These are phyloP conservation scores for Harpegnathos saltator DNA, from an alignment of 1,140 invertebrate species.

Conservation along the genomic window DNA sequence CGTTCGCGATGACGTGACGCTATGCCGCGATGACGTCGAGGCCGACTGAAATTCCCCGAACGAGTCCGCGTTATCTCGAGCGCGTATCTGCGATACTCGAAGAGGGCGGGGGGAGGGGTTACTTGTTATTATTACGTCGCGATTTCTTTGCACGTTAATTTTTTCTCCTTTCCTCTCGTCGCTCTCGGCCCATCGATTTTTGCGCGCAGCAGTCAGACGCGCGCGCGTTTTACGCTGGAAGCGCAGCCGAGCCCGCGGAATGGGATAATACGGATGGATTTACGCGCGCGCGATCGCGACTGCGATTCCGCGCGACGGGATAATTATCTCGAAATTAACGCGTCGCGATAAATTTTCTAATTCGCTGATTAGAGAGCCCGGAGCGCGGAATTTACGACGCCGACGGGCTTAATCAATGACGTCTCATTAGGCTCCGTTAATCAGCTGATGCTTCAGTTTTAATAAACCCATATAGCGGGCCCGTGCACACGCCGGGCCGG, in stretches of 20 bases:
- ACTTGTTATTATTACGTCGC: too few relatives aligned
- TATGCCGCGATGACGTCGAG: conserved; percentile 49
- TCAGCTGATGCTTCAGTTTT: conserved; percentile 32
- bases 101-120: too few relatives aligned
- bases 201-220: too few relatives aligned
- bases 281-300: neutral
- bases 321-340: conserved; percentile 1
- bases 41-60: conserved; percentile 9
- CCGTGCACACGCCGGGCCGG: neutral
- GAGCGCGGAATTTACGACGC: neutral
- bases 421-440: conserved; percentile 18
- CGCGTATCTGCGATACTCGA: neutral
- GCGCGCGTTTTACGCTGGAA: too few relatives aligned
- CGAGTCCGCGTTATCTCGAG: conserved; percentile 34
- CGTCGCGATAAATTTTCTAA: neutral
- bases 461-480: conserved; percentile 27
- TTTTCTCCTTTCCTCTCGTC: too few relatives aligned
- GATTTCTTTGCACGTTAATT: too few relatives aligned
- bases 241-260: too few relatives aligned
- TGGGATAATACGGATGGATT: neutral
- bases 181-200: too few relatives aligned
- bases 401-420: conserved; percentile 26
- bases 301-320: neutral
- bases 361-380: neutral
- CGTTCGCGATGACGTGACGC: conserved; percentile 40